Percentiles rank a stretch among this genome's conserved stretches.
These are phyloP conservation scores for Hippolais icterina DNA, from an alignment of 2,113 vertebrate genomes.

Conservation along the genomic window DNA sequence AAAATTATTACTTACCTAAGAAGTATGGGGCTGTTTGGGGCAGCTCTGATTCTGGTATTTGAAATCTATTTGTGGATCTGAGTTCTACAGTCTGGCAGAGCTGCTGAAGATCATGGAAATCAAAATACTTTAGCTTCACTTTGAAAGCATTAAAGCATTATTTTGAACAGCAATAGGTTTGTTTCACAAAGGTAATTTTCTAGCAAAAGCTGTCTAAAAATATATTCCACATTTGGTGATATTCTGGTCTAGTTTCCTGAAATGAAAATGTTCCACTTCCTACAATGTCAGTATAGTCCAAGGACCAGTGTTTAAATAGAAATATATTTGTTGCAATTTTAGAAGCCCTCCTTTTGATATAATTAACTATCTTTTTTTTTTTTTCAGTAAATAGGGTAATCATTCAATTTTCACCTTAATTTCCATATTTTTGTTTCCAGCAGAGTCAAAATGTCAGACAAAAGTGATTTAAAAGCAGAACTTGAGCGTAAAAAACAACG, in stretches of 20 bases:
- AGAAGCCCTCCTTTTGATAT: background rate
- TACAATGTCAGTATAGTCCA: background rate
- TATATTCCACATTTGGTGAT: background rate
- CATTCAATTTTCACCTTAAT: background rate
- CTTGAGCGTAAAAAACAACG: slow-evolving; percentile 98
- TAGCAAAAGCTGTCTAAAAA: background rate
- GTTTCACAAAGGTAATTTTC: background rate
- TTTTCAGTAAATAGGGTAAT: background rate
- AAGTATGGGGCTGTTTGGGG: background rate
- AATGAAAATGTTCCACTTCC: background rate
- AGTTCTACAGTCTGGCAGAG: background rate
- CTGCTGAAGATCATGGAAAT: background rate
- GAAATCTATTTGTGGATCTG: background rate
- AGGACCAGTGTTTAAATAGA: background rate
- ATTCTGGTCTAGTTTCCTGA: background rate
- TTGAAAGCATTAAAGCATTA: background rate
- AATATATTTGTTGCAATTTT: background rate
- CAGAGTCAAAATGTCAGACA: slow-evolving; percentile 90
- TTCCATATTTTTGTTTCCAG: slow-evolving; percentile 19
- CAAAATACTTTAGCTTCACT: background rate
- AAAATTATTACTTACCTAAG: background rate
- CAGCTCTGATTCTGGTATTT: background rate
- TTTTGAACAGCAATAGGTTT: background rate
- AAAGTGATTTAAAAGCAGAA: slow-evolving; percentile 97
- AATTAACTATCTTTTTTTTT: background rate